Percentiles rank a stretch among this genome's conserved stretches.
Conservation (phyloP, 2,797 vertebrate species). For the Tapirus indicus region DNA sequence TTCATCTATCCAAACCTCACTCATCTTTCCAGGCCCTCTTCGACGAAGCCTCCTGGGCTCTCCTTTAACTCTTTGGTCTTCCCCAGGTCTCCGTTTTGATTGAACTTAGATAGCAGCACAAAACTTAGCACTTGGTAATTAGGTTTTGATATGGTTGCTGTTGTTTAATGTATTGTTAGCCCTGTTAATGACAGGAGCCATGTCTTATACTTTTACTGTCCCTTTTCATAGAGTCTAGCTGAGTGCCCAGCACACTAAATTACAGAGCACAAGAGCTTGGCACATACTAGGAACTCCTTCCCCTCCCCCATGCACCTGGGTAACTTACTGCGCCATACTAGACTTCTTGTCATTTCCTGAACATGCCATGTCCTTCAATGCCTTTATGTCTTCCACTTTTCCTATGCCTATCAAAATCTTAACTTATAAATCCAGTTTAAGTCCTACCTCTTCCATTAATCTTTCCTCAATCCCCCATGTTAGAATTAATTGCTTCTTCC, state of each 20-base stretch:
- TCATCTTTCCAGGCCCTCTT: neutral
- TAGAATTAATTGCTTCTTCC: constrained; percentile 29
- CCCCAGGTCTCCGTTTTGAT: neutral
- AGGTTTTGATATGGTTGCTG: neutral
- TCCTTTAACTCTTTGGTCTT: neutral
- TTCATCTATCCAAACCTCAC: neutral
- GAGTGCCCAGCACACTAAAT: neutral
- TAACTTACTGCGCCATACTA: neutral
- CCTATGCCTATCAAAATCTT: neutral
- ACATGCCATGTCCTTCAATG: neutral
- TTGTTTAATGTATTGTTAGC: neutral
- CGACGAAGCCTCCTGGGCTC: neutral
- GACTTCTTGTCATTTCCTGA: neutral
- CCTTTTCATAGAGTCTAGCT: neutral
- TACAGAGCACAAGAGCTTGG: neutral
- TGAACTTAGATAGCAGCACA: neutral
- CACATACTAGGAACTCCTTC: neutral
- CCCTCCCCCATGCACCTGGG: neutral
- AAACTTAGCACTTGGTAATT: neutral
- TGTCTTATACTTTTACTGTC: neutral
- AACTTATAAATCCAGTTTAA: neutral
- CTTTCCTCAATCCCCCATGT: neutral
- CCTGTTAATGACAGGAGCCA: neutral
- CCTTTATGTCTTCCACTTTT: neutral
- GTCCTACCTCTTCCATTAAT: neutral